Base-by-base conservation (phyloP, 2,888 invertebrate species). In the Therioaphis trifolii region DNA sequence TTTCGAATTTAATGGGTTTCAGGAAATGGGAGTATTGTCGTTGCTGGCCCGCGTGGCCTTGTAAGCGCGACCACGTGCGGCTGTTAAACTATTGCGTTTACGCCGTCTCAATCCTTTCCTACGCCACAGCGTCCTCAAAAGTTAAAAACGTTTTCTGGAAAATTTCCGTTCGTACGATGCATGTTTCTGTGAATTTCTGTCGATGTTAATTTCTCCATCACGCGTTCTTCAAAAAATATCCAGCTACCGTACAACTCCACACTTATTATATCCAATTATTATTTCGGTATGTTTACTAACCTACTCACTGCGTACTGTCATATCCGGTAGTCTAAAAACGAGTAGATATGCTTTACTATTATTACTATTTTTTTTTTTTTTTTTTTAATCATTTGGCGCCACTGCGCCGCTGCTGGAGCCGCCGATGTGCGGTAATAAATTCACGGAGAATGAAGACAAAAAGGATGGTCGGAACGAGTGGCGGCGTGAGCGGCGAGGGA, bases 1-100 rank as follows among this genome's bases (percentile, higher is more conserved):
- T 71, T 72, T 68, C 35, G 40, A 68, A 52, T 80, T 72, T 79
- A 79, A 79, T 79, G 43, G 79, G 61, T 80, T 80, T 80, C 80
- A 63, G 80, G 80, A 80, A 80, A 80, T n/a, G 49, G 79, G 46
- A 4, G 11, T 72, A 58, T 71, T 49, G 55, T 35, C n/a, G 35
- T 43, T 29, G 58, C 49, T n/a, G 49, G 12, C 3, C 71, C 43
- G 71, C 49, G 69, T 58, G 72, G 72, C 80, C 72, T 80, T 72
- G 61, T 49, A 9, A 5, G 49, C 71, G 71, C 71, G 71, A 72
- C 63, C 72, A 82, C 82, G 72, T 82, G 72, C 80, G 63, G 58
- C 72, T 35, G 35, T 21, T 72, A 49, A 21, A 80, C 46, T 52
- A 72, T 72, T 72, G 49, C 46, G 27, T 29, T 21, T n/a, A 21